Percentiles rank a stretch among this genome's conserved stretches.
These are phyloP conservation scores for Dryomyza anilis DNA, from an alignment of 2,888 invertebrate species.

Conservation along the genomic window DNA sequence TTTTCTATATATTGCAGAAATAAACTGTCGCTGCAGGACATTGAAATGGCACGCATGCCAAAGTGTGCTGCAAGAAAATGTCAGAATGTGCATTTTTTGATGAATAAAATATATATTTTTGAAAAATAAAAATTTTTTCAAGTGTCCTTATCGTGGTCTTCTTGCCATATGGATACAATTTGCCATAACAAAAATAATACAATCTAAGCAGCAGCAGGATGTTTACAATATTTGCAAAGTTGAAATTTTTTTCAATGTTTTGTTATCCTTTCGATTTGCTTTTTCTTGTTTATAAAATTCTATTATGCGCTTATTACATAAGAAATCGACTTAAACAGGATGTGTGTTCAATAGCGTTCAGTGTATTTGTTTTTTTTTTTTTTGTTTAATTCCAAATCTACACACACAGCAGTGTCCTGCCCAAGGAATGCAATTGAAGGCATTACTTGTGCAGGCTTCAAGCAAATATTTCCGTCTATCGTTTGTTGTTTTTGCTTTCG, in stretches of 20 bases:
- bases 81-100: not conserved
- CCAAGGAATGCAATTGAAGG: not conserved
- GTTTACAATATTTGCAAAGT: no score
- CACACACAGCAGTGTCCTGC: not conserved
- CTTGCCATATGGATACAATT: no score
- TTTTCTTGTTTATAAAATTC: not conserved
- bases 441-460: no score
- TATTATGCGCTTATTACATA: not conserved
- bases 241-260: no score
- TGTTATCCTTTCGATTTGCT: not conserved
- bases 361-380: no score
- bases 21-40: slow-evolving; percentile 1
- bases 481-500: not conserved
- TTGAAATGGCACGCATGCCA: not conserved
- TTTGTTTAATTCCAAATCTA: no score
- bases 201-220: no score
- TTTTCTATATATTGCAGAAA: not conserved
- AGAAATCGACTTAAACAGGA: not conserved
- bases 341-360: not conserved
- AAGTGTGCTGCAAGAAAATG: not conserved
- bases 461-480: no score
- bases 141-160: no score
- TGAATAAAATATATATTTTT: not conserved
- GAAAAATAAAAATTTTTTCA: not conserved
- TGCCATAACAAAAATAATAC: no score